phyloP scores from a whole-genome alignment of 2,113 vertebrate species.

The Labeo catla region DNA sequence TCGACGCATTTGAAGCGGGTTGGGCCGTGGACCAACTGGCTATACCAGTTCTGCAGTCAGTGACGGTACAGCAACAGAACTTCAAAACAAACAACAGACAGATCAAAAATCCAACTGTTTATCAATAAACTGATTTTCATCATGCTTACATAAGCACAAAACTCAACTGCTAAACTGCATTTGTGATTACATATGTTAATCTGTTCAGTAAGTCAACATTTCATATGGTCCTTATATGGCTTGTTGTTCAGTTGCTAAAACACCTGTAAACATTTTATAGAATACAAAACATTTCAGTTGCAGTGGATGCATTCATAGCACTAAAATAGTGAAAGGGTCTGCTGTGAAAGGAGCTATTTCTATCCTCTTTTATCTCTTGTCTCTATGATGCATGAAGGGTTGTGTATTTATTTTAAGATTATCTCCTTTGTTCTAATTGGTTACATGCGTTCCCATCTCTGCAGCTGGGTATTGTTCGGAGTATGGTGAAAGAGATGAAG shows the following conservation, averaged over 20 bases:
- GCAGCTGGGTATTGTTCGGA: neutral
- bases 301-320: neutral
- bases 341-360: neutral
- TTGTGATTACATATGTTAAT: neutral
- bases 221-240: neutral
- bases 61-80: neutral
- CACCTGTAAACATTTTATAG: neutral
- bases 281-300: neutral
- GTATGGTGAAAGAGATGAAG: neutral
- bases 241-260: neutral
- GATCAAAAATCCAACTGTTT: too few relatives aligned
- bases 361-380: conserved; percentile 7
- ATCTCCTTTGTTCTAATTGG: conserved; percentile 6
- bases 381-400: neutral
- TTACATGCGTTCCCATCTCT: neutral
- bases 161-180: neutral
- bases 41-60: neutral
- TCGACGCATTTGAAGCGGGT: neutral
- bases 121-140: neutral
- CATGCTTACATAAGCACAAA: neutral
- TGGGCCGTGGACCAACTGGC: neutral
- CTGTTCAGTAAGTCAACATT: neutral
- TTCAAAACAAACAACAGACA: neutral
- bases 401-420: neutral
- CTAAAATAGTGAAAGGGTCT: neutral